A percentile compares a stretch with the other conserved stretches of the same genome.
phyloP scores from a whole-genome alignment of 2,888 invertebrate species.

The Argyresthia albistria region DNA sequence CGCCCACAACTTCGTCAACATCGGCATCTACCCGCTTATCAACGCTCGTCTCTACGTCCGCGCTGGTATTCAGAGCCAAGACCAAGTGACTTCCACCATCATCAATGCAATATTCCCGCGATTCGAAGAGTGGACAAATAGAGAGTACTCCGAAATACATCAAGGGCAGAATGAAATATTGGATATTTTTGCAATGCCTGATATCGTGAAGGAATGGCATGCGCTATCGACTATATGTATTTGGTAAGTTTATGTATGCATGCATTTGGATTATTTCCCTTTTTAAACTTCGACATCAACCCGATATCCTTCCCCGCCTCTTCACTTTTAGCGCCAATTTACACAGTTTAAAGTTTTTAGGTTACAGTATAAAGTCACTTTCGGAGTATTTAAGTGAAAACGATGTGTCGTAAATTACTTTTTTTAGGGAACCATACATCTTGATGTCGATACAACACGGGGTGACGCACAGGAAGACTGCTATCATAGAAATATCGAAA shows the following conservation, averaged over 20 bases:
- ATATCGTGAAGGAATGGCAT: constrained; percentile 42
- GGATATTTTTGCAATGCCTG: constrained; percentile 45
- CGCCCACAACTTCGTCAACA: constrained; percentile 39
- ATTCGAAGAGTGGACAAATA: constrained; percentile 44
- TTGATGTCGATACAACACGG: constrained; percentile 40
- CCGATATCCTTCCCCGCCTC: too few relatives aligned
- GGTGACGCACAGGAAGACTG: constrained; percentile 51
- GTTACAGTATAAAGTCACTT: too few relatives aligned
- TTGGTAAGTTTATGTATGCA: constrained; percentile 36
- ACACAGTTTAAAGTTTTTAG: not conserved
- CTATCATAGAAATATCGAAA: constrained; percentile 70
- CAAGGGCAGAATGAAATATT: constrained; percentile 36
- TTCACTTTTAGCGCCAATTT: too few relatives aligned
- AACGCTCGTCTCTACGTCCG: constrained; percentile 36
- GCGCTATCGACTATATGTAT: constrained; percentile 47
- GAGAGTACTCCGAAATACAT: constrained; percentile 33
- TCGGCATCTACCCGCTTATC: constrained; percentile 26
- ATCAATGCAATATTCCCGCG: constrained; percentile 32
- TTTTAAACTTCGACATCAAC: too few relatives aligned
- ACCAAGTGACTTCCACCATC: constrained; percentile 33
- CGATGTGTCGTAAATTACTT: not conserved
- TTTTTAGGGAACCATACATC: constrained; percentile 49
- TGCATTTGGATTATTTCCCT: not conserved
- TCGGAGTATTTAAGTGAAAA: too few relatives aligned
- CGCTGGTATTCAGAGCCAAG: constrained; percentile 27